phyloP scores from a whole-genome alignment of 2,113 vertebrate genomes.

The Phainopepla nitens region DNA sequence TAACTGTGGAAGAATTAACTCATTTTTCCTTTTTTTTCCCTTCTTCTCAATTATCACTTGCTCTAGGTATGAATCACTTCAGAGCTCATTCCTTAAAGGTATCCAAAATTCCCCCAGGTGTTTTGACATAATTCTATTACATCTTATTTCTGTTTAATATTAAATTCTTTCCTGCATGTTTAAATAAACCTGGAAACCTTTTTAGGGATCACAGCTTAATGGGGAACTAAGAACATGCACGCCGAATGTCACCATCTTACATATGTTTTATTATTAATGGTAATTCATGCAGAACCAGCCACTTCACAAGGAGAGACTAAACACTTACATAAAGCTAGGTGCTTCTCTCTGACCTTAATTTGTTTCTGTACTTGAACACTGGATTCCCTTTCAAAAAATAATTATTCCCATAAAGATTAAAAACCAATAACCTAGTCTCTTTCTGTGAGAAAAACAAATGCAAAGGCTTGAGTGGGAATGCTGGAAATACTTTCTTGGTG shows the following conservation, averaged over 20 bases:
- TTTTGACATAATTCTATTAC: conserved; percentile 69
- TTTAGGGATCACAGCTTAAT: conserved; percentile 29
- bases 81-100: conserved; percentile 65
- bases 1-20: conserved; percentile 25
- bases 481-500: background rate
- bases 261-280: conserved; percentile 36
- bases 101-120: conserved; percentile 66
- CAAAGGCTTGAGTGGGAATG: background rate
- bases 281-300: conserved; percentile 31
- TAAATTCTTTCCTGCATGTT: conserved; percentile 60
- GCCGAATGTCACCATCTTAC: background rate
- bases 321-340: conserved; percentile 22
- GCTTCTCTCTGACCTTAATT: conserved; percentile 58
- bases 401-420: conserved; percentile 51
- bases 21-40: background rate
- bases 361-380: conserved; percentile 47
- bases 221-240: background rate
- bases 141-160: conserved; percentile 71
- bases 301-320: conserved; percentile 31
- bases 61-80: conserved; percentile 48
- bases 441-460: conserved; percentile 22
- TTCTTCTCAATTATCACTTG: conserved; percentile 58
- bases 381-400: conserved; percentile 45
- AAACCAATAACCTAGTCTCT: conserved; percentile 18
- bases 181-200: conserved; percentile 65